Base-by-base conservation (phyloP, 2,888 invertebrate genomes). In the Campopleginae sp. region DNA sequence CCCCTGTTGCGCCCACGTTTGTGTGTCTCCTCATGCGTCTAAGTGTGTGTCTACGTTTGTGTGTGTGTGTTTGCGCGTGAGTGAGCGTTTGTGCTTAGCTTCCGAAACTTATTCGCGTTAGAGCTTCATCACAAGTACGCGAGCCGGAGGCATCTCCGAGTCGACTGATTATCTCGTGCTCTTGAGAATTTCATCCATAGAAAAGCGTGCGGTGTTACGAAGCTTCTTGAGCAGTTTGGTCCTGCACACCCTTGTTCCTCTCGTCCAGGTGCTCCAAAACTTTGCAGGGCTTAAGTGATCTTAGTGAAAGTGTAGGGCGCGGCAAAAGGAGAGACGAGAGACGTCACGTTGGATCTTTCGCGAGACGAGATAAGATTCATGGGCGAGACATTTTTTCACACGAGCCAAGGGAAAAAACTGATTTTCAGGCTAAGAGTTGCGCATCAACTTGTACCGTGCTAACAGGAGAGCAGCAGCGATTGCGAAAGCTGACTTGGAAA, bases 81-180 rank as follows among this genome's bases (percentile, higher is more conserved):
- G 42, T 63, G 63, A 46, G 38, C 46, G 48, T 54, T 51, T 14
- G 33, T 19, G 51, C 51, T 31, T 33, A 76, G 71, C 65, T 74
- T 82, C 65, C 63, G 58, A 82, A 82, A 80, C 58, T 76, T 82
- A 82, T 82, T 80, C 71, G 71, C 85, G 66, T 71, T 54, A 46
- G 76, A 82, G 70, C 48, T 70, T 66, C 75, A 71, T 85, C 46
- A 38, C 78, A 38, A 63, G 76, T 70, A 44, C 80, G 80, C 58
- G 61, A 51, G 23, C 48, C 66, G 12, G 19, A 70, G 65, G 42
- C 51, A 63, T 33, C 70, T 80, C 44, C 75, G 46, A 79, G 71
- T 61, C 79, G 12, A 66, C 70, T 54, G 46, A 61, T 85, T 78
- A 33, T 31, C 63, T 27, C 6, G 65, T n/a, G 38, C 66, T 27